Evolutionary conservation across 2,888 invertebrate genomes (phyloP), one percentile per base, ranked within the genome.

Genomic region (Pandemis cinnamomeana): DNA sequence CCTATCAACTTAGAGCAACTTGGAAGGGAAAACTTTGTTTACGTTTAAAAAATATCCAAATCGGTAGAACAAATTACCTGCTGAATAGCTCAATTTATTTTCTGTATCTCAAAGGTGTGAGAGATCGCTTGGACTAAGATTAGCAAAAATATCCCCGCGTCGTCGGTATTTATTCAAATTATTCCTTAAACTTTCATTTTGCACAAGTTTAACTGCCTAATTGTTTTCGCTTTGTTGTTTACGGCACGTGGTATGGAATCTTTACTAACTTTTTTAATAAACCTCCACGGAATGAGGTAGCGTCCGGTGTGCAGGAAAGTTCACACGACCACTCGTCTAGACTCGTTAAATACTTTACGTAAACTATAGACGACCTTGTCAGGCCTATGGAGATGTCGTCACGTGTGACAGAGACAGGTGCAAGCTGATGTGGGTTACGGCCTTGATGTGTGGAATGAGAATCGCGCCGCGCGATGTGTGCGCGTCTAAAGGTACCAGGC

Each of bases 391-490:
- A 10, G 76, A 73, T 76, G 78, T 74, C 51, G 63, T 70, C 71
- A 75, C 64, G 85, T 80, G 84, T 73, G 86, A 89, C 82, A 82
- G 90, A 84, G 87, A 88, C 76, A 74, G 74, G 80, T 67, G 62
- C 76, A 82, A 84, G 84, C 83, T 87, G 86, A 87, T 89, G 88
- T 87, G 85, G 84, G 87, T 83, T 83, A 85, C 84, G 91, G 89
- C 91, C 92, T 92, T 92, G 90, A 91, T 92, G 84, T 87, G 85
- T 88, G 87, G 88, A 88, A 88, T 86, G 86, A 87, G 86, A 88
- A 85, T 80, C 85, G 84, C 84, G 87, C 81, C 85, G 84, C 84
- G 87, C 85, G 87, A 84, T 84, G 86, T 89, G 89, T 90, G 91
- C 90, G 89, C 85, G 88, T 86, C 86, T 79, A 79, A 83, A 82